These are phyloP conservation scores for Nemoura dubitans DNA, from an alignment of 2,888 invertebrate genomes.

Conservation along the genomic window DNA sequence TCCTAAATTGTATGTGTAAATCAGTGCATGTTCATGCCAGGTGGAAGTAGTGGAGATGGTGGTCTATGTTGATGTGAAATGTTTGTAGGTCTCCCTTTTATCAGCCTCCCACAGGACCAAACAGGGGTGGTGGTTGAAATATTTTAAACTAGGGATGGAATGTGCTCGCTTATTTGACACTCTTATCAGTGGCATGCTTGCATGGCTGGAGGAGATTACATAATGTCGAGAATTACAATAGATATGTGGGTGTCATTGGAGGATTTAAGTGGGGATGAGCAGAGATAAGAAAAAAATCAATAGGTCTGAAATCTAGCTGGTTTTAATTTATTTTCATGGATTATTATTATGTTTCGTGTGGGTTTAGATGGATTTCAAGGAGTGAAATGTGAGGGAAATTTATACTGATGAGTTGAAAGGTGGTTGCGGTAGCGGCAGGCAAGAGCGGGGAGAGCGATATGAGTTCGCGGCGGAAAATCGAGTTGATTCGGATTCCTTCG, in stretches of 20 bases:
- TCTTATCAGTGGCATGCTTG: not conserved
- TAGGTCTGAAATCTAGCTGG: not conserved
- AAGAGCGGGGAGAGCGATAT: not conserved
- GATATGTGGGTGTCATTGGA: not conserved
- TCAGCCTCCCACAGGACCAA: conserved; percentile 31
- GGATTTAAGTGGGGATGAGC: not conserved
- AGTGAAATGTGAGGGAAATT: not conserved
- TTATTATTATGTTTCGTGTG: not conserved
- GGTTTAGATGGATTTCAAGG: not conserved
- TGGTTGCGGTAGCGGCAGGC: no score
- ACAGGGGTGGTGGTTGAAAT: conserved; percentile 29
- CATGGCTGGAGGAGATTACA: not conserved
- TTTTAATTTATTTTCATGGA: not conserved
- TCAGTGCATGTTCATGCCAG: not conserved
- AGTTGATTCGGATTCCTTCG: conserved; percentile 47
- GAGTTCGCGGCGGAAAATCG: conserved; percentile 46
- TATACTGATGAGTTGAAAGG: not conserved
- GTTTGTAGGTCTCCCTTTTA: not conserved
- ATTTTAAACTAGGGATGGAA: conserved; percentile 13
- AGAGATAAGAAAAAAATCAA: not conserved
- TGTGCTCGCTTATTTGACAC: not conserved
- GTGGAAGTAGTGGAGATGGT: not conserved
- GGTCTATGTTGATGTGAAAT: not conserved
- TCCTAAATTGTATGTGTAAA: not conserved
- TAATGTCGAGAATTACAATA: not conserved